Percentiles rank a stretch among this genome's conserved stretches.
phyloP scores from a whole-genome alignment of 2,888 invertebrate species.

The Eupithecia inturbata region DNA sequence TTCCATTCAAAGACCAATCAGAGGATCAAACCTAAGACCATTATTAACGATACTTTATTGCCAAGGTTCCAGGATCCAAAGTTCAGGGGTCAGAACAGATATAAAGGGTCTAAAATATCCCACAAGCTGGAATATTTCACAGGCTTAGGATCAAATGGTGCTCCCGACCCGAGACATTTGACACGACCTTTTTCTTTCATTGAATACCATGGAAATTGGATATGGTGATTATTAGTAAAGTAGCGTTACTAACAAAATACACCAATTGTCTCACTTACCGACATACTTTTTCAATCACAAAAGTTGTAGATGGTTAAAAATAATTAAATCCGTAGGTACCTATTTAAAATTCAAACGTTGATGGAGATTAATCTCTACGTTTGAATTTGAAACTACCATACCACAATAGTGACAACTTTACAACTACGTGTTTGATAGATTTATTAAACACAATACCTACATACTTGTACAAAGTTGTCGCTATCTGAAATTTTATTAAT shows the following conservation, averaged over 20 bases:
- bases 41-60: constrained; percentile 31
- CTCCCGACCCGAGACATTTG: constrained; percentile 37
- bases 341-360: not conserved
- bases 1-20: constrained; percentile 24
- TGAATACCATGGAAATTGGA: constrained; percentile 31
- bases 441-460: not conserved
- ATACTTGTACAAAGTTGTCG: not conserved
- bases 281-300: not conserved
- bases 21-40: constrained; percentile 23
- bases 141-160: constrained; percentile 38
- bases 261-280: not conserved
- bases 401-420: not conserved
- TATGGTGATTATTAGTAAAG: constrained; percentile 5
- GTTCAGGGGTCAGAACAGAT: constrained; percentile 23
- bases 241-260: not conserved
- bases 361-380: too few species aligned
- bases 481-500: not conserved
- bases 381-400: too few species aligned
- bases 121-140: constrained; percentile 28
- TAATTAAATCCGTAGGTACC: too few species aligned
- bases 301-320: too few species aligned
- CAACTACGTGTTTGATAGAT: not conserved
- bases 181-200: constrained; percentile 43
- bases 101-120: constrained; percentile 29
- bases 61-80: constrained; percentile 2